These are phyloP conservation scores for Plebejus anna DNA, from an alignment of 2,888 invertebrate genomes.

Conservation along the genomic window DNA sequence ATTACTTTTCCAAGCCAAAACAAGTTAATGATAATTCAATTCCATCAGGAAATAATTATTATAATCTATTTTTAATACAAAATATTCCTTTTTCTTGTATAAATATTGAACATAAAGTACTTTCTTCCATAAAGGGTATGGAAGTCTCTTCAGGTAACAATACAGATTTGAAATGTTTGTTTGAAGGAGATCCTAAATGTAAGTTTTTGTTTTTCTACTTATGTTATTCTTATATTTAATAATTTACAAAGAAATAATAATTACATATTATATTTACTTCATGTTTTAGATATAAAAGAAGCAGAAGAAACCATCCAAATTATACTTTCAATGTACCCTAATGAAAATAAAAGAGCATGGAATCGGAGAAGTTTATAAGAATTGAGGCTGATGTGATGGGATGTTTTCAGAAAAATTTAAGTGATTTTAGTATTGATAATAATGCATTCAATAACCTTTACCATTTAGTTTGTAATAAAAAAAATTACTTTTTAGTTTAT, in stretches of 20 bases:
- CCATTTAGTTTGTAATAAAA: neutral
- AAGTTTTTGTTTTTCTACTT: neutral
- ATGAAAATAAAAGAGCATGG: constrained; percentile 46
- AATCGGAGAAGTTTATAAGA: neutral
- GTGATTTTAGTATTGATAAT: neutral
- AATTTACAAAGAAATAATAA: neutral
- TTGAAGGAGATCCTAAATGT: constrained; percentile 1
- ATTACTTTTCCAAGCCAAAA: constrained; percentile 27
- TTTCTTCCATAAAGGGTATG: constrained; percentile 43
- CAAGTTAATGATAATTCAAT: constrained; percentile 43
- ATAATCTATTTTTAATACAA: constrained; percentile 50
- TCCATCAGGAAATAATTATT: constrained; percentile 49
- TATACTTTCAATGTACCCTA: constrained; percentile 52
- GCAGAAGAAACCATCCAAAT: constrained; percentile 45
- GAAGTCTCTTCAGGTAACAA: constrained; percentile 46
- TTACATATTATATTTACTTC: neutral
- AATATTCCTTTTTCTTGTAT: constrained; percentile 33
- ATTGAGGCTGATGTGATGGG: neutral
- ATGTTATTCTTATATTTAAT: neutral
- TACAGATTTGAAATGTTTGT: constrained; percentile 44
- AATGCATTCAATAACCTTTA: neutral
- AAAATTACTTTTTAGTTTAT: neutral
- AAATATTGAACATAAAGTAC: constrained; percentile 52
- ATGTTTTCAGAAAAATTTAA: neutral
- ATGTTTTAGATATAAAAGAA: constrained; percentile 50